Conservation (phyloP, 35 echinoderm and acorn worm genomes). For the Apostichopus parvimensis region DNA sequence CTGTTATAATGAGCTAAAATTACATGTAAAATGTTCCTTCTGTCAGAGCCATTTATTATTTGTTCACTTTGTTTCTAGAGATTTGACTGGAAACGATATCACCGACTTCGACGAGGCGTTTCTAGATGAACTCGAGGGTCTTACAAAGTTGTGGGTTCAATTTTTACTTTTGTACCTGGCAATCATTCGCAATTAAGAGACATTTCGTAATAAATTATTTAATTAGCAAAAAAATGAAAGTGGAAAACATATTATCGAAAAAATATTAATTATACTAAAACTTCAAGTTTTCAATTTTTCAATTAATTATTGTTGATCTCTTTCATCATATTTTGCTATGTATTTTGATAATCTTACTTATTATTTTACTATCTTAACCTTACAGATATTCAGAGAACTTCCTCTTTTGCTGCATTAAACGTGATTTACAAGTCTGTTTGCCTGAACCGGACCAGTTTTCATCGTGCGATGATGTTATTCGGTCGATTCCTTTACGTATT, state of each 20-base stretch:
- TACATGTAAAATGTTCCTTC: no score
- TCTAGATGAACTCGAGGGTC: background rate
- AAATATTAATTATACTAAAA: background rate
- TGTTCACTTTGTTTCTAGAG: background rate
- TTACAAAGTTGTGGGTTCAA: background rate
- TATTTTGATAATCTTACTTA: no score
- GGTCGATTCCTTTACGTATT: conserved; percentile 49
- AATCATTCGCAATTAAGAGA: background rate
- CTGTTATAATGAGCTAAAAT: no score
- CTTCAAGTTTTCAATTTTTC: no score
- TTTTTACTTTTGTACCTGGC: background rate
- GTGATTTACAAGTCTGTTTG: conserved; percentile 58
- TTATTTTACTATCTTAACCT: background rate
- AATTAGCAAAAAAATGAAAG: no score
- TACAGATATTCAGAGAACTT: conserved; percentile 78
- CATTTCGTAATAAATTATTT: no score
- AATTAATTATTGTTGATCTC: background rate
- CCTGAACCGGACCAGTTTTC: conserved; percentile 85
- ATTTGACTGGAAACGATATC: conserved; percentile 5
- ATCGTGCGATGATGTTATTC: conserved; percentile 83
- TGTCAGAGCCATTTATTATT: background rate
- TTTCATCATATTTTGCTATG: background rate
- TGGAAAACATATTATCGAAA: background rate
- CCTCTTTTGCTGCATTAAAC: conserved; percentile 82
- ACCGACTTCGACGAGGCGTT: background rate